Conservation (phyloP, 2,888 invertebrate species). For the Lamellibrachia columna region DNA sequence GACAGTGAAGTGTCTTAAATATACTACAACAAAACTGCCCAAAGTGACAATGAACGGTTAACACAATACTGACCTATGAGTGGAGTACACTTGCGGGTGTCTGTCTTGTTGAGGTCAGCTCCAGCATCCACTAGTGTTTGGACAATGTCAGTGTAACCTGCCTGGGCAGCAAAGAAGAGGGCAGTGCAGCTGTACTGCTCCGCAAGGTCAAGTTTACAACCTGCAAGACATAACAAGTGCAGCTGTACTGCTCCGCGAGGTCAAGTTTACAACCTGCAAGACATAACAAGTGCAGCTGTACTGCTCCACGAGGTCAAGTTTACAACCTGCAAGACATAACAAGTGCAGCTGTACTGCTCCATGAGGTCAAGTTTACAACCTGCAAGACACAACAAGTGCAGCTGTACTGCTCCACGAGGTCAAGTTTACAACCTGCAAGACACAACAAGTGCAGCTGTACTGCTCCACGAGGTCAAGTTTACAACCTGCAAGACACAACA, state of each 20-base stretch:
- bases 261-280: slow-evolving; percentile 53
- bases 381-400: no score
- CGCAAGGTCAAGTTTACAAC: slow-evolving; percentile 50
- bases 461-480: slow-evolving; percentile 51
- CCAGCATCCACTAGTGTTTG: slow-evolving; percentile 44
- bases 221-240: slow-evolving; percentile 36
- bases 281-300: slow-evolving; percentile 7
- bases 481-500: slow-evolving; percentile 47
- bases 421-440: slow-evolving; percentile 44
- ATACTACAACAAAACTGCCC: background rate
- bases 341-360: no score
- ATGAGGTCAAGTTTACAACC: no score
- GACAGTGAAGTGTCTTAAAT: background rate
- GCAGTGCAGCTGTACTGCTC: slow-evolving; percentile 54
- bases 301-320: no score
- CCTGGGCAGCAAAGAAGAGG: slow-evolving; percentile 50
- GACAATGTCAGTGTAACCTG: slow-evolving; percentile 52
- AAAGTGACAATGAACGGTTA: background rate
- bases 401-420: no score
- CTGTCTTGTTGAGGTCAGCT: slow-evolving; percentile 51
- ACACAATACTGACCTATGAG: slow-evolving; percentile 48
- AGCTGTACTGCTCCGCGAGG: slow-evolving; percentile 49
- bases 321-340: no score
- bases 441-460: slow-evolving; percentile 44
- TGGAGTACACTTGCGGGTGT: slow-evolving; percentile 53